Evolutionary conservation across 2,888 invertebrate genomes (phyloP).

Genomic region (Ganaspis brasiliensis): DNA sequence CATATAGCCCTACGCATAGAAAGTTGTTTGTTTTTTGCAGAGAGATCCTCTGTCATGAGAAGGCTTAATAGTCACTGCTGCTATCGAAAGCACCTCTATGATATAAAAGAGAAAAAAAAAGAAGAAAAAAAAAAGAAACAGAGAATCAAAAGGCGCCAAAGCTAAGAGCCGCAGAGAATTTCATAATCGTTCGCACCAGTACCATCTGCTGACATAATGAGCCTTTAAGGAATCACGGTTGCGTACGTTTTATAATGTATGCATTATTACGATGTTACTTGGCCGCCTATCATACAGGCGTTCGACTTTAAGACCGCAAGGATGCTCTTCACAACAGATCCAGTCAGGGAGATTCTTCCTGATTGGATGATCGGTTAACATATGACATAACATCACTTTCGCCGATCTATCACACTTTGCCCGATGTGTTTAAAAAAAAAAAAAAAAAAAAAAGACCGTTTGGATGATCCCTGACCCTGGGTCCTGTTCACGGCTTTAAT

Average conservation of each 20-base stretch:
- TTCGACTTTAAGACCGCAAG: conserved; percentile 9
- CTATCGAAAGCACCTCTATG: background rate
- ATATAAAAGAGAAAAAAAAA: background rate
- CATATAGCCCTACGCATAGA: conserved; percentile 22
- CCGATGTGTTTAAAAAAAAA: conserved; percentile 32
- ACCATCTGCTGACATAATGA: conserved; percentile 51
- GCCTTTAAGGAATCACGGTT: conserved; percentile 49
- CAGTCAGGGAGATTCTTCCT: conserved; percentile 53
- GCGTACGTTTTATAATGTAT: conserved; percentile 33
- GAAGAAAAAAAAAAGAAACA: too few species aligned
- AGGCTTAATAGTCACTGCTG: background rate
- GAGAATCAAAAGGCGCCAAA: conserved; percentile 40
- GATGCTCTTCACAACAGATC: conserved; percentile 11
- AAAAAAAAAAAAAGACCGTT: conserved; percentile 37
- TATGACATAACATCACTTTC: conserved; percentile 71
- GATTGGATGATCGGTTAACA: conserved; percentile 51
- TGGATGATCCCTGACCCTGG: conserved; percentile 35
- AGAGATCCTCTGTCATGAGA: background rate
- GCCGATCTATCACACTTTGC: conserved; percentile 71
- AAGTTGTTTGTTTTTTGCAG: conserved; percentile 14
- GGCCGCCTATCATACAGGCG: conserved; percentile 13
- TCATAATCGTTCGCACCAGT: conserved; percentile 46
- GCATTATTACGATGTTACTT: conserved; percentile 20
- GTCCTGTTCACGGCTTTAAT: conserved; percentile 22
- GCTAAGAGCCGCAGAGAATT: conserved; percentile 40